A percentile compares a stretch with the other conserved stretches of the same genome.
Evolutionary conservation across 2,888 invertebrate genomes (phyloP).

Genomic region (Linnaemya vulpina): DNA sequence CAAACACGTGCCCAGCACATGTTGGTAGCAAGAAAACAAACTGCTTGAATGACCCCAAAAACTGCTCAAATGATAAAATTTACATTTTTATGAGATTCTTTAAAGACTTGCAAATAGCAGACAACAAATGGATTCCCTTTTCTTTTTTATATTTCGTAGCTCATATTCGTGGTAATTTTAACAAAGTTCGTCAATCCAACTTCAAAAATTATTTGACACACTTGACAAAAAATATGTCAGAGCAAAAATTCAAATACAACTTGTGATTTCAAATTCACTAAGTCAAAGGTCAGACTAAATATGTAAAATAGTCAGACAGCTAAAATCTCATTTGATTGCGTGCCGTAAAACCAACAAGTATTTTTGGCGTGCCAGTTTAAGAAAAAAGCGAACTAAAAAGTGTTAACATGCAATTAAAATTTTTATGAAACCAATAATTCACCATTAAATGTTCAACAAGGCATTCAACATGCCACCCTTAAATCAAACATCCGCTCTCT

Average conservation of each 20-base stretch:
- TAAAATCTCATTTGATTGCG: background rate
- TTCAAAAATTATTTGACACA: conserved; percentile 49
- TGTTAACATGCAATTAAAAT: conserved; percentile 72
- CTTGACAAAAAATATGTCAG: conserved; percentile 66
- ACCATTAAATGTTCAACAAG: conserved; percentile 42
- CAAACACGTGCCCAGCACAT: conserved; percentile 57
- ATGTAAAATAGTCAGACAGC: background rate
- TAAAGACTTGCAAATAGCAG: background rate
- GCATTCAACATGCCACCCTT: conserved; percentile 16
- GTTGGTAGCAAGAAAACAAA: conserved; percentile 3
- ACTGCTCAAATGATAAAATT: conserved; percentile 32
- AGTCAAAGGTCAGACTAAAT: conserved; percentile 50
- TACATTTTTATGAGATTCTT: conserved; percentile 58
- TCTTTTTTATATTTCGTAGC: background rate
- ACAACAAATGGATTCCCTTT: conserved; percentile 15
- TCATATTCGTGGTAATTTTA: conserved; percentile 9
- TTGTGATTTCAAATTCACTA: conserved; percentile 11
- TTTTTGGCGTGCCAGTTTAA: conserved; percentile 58
- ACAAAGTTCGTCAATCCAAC: conserved; percentile 55
- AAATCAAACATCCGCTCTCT: background rate
- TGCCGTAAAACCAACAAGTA: conserved; percentile 40
- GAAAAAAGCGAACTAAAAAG: conserved; percentile 38
- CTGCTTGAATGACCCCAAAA: background rate
- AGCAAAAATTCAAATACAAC: conserved; percentile 58
- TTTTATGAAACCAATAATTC: conserved; percentile 33